Evolutionary conservation across 2,797 vertebrate genomes (phyloP).

Genomic region (Taeniopygia guttata): DNA sequence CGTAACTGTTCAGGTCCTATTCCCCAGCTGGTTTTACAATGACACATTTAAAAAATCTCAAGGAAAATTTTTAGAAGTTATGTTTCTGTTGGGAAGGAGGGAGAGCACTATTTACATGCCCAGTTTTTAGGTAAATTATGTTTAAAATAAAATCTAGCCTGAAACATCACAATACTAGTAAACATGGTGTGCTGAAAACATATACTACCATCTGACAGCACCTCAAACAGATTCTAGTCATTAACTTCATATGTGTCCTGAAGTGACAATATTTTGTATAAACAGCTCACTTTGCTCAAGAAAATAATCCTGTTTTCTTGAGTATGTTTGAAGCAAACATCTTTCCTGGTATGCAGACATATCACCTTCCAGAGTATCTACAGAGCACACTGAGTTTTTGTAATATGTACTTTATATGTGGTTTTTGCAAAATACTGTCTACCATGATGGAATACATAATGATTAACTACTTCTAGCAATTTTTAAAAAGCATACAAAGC

Average conservation of each 20-base stretch:
- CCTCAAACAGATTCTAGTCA: conserved; percentile 18
- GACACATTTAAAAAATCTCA: neutral
- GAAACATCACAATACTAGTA: neutral
- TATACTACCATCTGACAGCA: conserved; percentile 16
- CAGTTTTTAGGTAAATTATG: neutral
- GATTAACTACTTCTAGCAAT: neutral
- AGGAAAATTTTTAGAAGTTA: neutral
- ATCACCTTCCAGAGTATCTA: neutral
- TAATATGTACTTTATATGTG: neutral
- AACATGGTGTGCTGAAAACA: neutral
- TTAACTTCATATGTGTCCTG: neutral
- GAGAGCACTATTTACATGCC: neutral
- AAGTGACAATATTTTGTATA: conserved; percentile 27
- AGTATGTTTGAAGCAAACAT: neutral
- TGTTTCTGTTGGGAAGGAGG: neutral
- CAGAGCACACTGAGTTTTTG: neutral
- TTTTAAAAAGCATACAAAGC: neutral
- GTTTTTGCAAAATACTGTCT: neutral
- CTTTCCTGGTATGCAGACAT: neutral
- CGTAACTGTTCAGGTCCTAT: neutral
- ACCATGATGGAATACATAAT: neutral
- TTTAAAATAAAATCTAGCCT: conserved; percentile 21
- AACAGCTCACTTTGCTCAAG: neutral
- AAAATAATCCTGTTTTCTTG: conserved; percentile 16
- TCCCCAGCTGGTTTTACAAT: neutral